Evolutionary conservation across 1,140 invertebrate genomes (phyloP), one percentile per base, ranked within the genome.

Genomic region (Apis cerana): DNA sequence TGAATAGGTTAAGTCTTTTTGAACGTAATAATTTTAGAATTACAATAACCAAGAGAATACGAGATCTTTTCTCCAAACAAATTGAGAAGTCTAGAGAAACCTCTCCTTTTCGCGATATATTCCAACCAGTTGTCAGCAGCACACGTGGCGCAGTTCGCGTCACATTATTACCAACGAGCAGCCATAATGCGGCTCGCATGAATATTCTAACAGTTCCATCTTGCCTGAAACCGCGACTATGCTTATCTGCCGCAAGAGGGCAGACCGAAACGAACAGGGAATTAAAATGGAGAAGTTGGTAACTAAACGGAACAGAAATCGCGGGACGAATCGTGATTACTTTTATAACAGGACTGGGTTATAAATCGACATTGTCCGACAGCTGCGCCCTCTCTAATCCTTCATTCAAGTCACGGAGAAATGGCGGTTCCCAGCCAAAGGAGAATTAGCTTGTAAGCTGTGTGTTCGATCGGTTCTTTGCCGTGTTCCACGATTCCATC

Each of bases 191-290:
- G 58, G 58, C 33, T 58, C 50, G 68, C 83, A 84, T 85, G 84
- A 85, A 85, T 85, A 85, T 85, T 70, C 83, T 65, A 69, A 65
- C 65, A 85, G 83, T 59, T 65, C 65, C 74, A 59, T 85, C 71
- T 85, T 85, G 27, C 65, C 27, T 80, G 84, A 85, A 75, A 75
- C 59, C 80, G 74, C 59, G 43, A 84, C 74, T 65, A 85, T 85
- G 33, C 75, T 70, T 58, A 67, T n/a, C 75, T 43, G 12, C 27
- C 15, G 43, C 17, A 1, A 77, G 50, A 72, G 21, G 56, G 15
- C 17, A 17, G 56, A 56, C 15, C 58, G 58, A 59, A 12, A 61
- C n/a, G 21, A 61, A 17, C 33, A 43, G 33, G 33, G 33, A 2
- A 43, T 43, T 43, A 43, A 43, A 43, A 43, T 43, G 5, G 5